These are phyloP conservation scores for Neosilurus hyrtlii DNA, from an alignment of 2,797 vertebrate genomes.

Conservation along the genomic window DNA sequence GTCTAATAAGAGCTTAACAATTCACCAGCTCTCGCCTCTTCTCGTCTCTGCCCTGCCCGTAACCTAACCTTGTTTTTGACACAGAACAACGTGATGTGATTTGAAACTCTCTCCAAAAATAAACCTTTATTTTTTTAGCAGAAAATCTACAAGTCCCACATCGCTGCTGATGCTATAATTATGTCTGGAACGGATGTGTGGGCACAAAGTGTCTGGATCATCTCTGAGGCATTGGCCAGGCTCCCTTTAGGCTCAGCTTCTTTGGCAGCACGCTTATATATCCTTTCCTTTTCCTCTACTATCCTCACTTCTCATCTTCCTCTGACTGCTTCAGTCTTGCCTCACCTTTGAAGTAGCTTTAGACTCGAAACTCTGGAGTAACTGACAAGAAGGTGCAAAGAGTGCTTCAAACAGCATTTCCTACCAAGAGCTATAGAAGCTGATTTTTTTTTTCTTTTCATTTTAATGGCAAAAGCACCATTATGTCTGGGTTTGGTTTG, in stretches of 20 bases:
- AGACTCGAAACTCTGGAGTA: conserved; percentile 39
- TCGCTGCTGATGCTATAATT: conserved; percentile 52
- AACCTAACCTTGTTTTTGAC: conserved; percentile 3
- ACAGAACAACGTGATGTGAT: conserved; percentile 29
- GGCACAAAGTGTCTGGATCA: conserved; percentile 44
- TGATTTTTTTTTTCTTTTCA: not conserved
- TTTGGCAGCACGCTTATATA: conserved; percentile 28
- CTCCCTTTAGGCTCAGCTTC: conserved; percentile 25
- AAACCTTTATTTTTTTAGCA: conserved; percentile 19
- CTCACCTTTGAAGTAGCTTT: conserved; percentile 60
- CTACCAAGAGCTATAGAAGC: conserved; percentile 36
- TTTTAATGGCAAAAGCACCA: not conserved
- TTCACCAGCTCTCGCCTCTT: not conserved
- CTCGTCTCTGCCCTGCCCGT: not conserved
- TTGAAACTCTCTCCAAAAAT: conserved; percentile 34
- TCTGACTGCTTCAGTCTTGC: conserved; percentile 49
- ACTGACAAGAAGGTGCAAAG: conserved; percentile 42
- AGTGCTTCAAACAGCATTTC: conserved; percentile 43
- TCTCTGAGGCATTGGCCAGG: conserved; percentile 12
- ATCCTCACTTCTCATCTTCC: conserved; percentile 27
- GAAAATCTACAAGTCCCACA: conserved; percentile 47
- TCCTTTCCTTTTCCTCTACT: conserved; percentile 30
- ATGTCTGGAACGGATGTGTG: conserved; percentile 55
- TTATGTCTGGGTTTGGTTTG: conserved; percentile 22
- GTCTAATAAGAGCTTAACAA: conserved; percentile 11